Evolutionary conservation across 2,888 invertebrate genomes (phyloP).

Genomic region (Papilio gigon): DNA sequence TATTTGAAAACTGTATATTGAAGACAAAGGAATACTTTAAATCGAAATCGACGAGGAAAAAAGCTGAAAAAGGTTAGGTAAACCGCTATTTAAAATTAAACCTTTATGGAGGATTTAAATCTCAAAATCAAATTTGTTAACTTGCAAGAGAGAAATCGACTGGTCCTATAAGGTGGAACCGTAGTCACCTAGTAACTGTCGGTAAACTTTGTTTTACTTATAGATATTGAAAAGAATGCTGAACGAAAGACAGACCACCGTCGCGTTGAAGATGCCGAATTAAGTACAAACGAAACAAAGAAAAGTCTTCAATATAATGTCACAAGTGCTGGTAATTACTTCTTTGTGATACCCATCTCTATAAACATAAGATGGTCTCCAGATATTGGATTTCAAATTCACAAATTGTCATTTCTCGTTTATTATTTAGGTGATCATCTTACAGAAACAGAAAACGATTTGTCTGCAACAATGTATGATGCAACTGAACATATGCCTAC

Average conservation of each 20-base stretch:
- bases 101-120: neutral
- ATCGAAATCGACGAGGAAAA: constrained; percentile 9
- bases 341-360: neutral
- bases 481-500: constrained; percentile 43
- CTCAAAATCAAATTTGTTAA: neutral
- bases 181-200: neutral
- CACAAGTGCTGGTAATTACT: constrained; percentile 16
- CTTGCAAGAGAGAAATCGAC: neutral
- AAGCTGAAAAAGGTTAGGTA: constrained; percentile 16
- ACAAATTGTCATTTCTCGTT: neutral
- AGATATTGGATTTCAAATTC: neutral
- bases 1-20: constrained; percentile 32
- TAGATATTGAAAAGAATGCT: neutral
- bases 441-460: constrained; percentile 26
- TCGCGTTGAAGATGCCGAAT: neutral
- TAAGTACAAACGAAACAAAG: constrained; percentile 8
- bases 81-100: neutral
- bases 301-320: constrained; percentile 6
- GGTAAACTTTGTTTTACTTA: neutral
- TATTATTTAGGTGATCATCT: constrained; percentile 16
- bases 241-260: neutral
- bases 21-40: constrained; percentile 28
- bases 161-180: neutral
- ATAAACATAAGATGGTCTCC: neutral
- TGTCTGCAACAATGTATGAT: constrained; percentile 3